Percentiles rank a stretch among this genome's conserved stretches.
phyloP scores from a whole-genome alignment of 2,888 invertebrate species.

The Sisyra nigra region DNA sequence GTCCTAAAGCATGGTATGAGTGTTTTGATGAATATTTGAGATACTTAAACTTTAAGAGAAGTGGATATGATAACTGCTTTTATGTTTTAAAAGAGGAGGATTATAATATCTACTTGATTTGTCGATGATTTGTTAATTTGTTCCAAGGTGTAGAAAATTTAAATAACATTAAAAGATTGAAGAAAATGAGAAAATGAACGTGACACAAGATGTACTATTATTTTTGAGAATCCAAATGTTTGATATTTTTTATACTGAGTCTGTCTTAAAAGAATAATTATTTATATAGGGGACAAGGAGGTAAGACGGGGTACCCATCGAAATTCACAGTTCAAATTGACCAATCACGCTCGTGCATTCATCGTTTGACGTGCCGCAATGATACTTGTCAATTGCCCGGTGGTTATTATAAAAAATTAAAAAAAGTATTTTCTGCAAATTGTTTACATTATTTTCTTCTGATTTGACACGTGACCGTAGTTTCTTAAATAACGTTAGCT shows the following conservation, averaged over 20 bases:
- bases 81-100: constrained; percentile 5
- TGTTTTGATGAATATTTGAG: constrained; percentile 13
- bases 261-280: too few relatives aligned
- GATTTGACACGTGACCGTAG: not conserved
- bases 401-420: not conserved
- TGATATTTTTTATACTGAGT: too few relatives aligned
- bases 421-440: not conserved
- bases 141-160: constrained; percentile 1
- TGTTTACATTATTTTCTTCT: not conserved
- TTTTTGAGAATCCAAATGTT: too few relatives aligned
- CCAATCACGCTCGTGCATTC: not conserved
- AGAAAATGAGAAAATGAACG: too few relatives aligned
- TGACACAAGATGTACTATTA: too few relatives aligned
- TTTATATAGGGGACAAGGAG: too few relatives aligned
- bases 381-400: not conserved
- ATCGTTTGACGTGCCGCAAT: not conserved
- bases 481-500: not conserved
- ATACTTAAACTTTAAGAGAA: constrained; percentile 10
- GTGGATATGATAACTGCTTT: constrained; percentile 10
- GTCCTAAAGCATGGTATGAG: constrained; percentile 14
- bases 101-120: constrained; percentile 6
- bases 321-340: too few relatives aligned
- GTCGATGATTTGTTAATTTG: constrained; percentile 9
- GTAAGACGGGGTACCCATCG: too few relatives aligned
- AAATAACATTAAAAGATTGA: too few relatives aligned